Conservation (phyloP, 2,888 invertebrate species). For the Deilephila elpenor region DNA sequence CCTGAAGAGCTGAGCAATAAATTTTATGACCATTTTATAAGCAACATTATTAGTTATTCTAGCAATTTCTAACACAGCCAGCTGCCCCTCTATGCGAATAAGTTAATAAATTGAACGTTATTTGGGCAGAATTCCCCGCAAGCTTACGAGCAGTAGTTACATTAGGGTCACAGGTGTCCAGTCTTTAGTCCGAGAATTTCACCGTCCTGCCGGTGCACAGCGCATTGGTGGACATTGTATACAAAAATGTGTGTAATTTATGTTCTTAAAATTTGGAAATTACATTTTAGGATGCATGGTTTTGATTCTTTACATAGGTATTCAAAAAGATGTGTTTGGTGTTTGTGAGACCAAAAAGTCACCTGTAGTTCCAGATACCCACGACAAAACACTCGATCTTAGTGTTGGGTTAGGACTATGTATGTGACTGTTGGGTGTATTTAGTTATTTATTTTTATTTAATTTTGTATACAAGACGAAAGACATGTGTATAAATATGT, state of each 20-base stretch:
- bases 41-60: slow-evolving; percentile 37
- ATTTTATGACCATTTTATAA: slow-evolving; percentile 46
- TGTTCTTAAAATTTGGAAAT: too few species aligned
- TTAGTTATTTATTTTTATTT: too few species aligned
- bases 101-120: slow-evolving; percentile 7
- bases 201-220: not conserved
- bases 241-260: not conserved
- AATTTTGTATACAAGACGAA: too few species aligned
- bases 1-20: slow-evolving; percentile 39
- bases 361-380: too few species aligned
- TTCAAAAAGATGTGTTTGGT: too few species aligned
- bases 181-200: not conserved
- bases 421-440: too few species aligned
- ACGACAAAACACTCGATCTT: too few species aligned
- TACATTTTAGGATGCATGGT: too few species aligned
- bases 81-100: slow-evolving; percentile 33
- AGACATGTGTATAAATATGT: too few species aligned
- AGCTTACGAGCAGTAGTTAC: slow-evolving; percentile 16
- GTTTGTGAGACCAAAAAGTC: too few species aligned
- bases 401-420: too few species aligned
- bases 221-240: slow-evolving; percentile 7
- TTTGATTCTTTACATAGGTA: too few species aligned
- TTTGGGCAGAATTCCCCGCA: slow-evolving; percentile 16
- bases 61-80: slow-evolving; percentile 39
- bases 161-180: slow-evolving; percentile 5